These are phyloP conservation scores for Isurus oxyrinchus DNA, from an alignment of 2,113 vertebrate species.

Conservation along the genomic window DNA sequence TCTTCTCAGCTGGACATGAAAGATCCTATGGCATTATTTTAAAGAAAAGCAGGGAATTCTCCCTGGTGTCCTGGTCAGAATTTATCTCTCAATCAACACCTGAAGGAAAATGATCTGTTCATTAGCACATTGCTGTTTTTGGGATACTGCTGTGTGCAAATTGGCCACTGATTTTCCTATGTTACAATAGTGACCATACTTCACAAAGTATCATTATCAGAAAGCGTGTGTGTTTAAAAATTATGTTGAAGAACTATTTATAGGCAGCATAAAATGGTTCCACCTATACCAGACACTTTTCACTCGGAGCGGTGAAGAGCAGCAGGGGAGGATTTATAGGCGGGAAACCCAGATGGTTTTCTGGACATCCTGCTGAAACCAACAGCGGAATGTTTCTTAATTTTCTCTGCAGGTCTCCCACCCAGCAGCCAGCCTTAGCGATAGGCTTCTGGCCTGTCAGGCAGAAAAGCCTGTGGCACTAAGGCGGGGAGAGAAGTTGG, in stretches of 20 bases:
- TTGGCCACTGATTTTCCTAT: background rate
- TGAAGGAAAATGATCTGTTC: background rate
- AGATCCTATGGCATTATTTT: background rate
- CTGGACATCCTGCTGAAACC: background rate
- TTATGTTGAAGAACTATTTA: background rate
- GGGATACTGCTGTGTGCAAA: background rate
- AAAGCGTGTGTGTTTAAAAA: background rate
- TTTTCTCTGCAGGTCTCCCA: background rate
- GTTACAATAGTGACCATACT: background rate
- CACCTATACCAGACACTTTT: background rate
- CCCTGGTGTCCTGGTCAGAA: background rate
- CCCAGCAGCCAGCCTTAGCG: background rate
- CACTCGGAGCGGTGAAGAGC: too few species aligned
- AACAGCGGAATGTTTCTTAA: too few species aligned
- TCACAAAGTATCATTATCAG: background rate
- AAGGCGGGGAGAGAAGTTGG: background rate
- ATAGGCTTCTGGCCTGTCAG: background rate
- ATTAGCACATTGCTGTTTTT: background rate
- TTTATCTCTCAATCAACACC: background rate
- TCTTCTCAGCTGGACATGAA: background rate
- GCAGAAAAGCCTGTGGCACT: background rate
- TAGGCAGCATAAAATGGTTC: background rate
- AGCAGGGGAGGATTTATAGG: too few species aligned
- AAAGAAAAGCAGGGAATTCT: too few species aligned
- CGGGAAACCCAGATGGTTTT: background rate